Evolutionary conservation across 2,797 vertebrate genomes (phyloP).

Genomic region (Mormyrus proboscirostris): DNA sequence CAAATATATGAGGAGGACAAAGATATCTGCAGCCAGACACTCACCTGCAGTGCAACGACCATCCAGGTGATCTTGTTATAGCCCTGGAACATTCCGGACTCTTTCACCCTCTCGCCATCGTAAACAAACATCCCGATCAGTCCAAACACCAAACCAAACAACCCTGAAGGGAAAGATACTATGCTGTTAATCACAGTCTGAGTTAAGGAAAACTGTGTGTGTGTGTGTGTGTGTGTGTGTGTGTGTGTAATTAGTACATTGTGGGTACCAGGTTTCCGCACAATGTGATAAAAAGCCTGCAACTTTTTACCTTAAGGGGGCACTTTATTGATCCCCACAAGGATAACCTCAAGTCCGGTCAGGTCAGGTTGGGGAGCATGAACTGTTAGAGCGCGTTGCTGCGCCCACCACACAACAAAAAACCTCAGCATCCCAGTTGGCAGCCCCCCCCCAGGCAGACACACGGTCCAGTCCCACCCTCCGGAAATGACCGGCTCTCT

Average conservation of each 20-base stretch:
- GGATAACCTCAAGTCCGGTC: background rate
- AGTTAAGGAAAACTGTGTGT: background rate
- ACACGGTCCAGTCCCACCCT: background rate
- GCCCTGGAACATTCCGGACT: conserved; percentile 95
- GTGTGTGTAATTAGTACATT: background rate
- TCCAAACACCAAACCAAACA: conserved; percentile 91
- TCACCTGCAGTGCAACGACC: conserved; percentile 89
- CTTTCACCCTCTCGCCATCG: conserved; percentile 78
- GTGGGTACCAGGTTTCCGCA: background rate
- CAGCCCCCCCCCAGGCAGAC: background rate
- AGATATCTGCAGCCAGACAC: background rate
- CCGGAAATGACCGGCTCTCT: background rate
- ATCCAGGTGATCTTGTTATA: conserved; percentile 89
- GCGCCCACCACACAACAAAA: background rate
- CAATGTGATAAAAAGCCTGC: background rate
- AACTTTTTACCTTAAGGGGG: background rate
- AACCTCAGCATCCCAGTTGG: background rate
- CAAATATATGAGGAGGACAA: background rate
- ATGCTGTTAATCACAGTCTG: background rate
- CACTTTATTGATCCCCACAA: background rate
- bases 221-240: background rate
- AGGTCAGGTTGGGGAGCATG: background rate
- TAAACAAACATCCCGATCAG: conserved; percentile 86
- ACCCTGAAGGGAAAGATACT: conserved; percentile 57
- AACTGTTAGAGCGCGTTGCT: background rate